Evolutionary conservation across 1,140 invertebrate species (phyloP), one percentile per base, ranked within the genome.

Genomic region (Calliopsis andreniformis): DNA sequence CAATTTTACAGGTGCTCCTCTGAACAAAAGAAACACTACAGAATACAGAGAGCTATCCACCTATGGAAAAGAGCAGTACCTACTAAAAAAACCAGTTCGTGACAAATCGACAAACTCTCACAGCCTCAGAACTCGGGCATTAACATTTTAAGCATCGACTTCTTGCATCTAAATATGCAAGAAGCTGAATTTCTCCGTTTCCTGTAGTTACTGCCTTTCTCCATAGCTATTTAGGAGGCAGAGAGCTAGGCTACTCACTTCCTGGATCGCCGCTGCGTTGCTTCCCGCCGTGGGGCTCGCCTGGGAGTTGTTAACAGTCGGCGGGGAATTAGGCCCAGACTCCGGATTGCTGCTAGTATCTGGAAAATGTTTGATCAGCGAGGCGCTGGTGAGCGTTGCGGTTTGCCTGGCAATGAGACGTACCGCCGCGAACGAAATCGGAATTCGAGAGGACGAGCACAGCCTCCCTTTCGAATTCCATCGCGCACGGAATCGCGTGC

Each of bases 261-360:
- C 95, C 90, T 96, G 95, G 80, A 96, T 96, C 59, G 95, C 95
- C 49, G 95, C 94, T 18, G 71, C 39, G 75, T 92, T 94, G 28
- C 92, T 93, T 71, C 93, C 93, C 55, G 93, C 93, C 43, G 94
- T 93, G 10, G 94, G 94, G 63, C 94, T 93, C 32, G 93, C 90
- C 78, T 93, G 93, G 67, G 92, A 90, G 72, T 92, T 93, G 56
- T 92, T 90, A 82, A 93, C 94, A 85, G 95, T 95, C 73, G 95
- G 95, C 55, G 96, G 96, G 7, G 96, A 97, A 88, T 96, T 97
- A 69, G 96, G 96, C 51, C 96, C 96, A 49, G 95, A 96, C 85
- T 97, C 96, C n/a, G 96, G 95, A 86, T 95, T 96, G 80, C 95
- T 95, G 43, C 93, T 93, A 75, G 95, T 94, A 88, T 95, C 95